These are phyloP conservation scores for Mobula birostris DNA, from an alignment of 2,113 vertebrate species.

Conservation along the genomic window DNA sequence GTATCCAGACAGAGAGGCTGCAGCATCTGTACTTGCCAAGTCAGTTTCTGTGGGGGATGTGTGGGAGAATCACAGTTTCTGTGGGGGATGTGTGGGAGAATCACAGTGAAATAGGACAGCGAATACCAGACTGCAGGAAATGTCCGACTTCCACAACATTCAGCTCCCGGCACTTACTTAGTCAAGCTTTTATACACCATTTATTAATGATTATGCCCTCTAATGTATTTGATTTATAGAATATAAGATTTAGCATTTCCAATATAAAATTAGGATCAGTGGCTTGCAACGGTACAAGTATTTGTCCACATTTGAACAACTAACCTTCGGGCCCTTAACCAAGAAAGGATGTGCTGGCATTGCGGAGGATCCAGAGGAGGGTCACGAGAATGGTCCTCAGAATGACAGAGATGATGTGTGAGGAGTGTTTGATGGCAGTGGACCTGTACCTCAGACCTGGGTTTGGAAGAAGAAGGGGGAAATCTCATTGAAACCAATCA, in stretches of 20 bases:
- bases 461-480: too few species aligned
- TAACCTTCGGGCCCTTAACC: not conserved
- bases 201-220: not conserved
- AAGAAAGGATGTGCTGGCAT: too few species aligned
- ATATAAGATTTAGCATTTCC: not conserved
- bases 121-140: not conserved
- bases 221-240: not conserved
- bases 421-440: too few species aligned
- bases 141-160: not conserved
- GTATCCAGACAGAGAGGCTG: not conserved
- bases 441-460: too few species aligned
- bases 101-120: not conserved
- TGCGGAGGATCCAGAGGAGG: too few species aligned
- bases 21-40: not conserved
- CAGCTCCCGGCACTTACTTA: not conserved
- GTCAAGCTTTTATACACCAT: not conserved
- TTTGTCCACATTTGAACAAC: not conserved
- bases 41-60: not conserved
- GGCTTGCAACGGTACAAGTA: not conserved
- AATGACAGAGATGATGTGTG: too few species aligned
- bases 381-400: too few species aligned
- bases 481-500: too few species aligned
- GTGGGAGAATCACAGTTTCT: too few species aligned
- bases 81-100: too few species aligned
- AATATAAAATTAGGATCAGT: not conserved